A percentile compares a stretch with the other conserved stretches of the same genome.
phyloP scores from a whole-genome alignment of 2,113 vertebrate species.

The Osmerus eperlanus region DNA sequence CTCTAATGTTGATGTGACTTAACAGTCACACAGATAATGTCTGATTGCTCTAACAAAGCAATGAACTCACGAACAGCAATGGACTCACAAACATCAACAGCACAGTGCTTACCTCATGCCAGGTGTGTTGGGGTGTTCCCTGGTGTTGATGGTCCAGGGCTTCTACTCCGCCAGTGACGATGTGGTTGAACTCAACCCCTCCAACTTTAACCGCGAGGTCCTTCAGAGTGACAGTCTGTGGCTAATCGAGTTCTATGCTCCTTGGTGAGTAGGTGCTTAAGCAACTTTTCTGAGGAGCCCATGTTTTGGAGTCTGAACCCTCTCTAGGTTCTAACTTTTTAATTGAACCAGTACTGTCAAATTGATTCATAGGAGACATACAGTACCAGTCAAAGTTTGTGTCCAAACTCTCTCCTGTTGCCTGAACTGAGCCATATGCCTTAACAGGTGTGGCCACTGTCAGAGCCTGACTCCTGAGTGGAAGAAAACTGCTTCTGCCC shows the following conservation, averaged over 20 bases:
- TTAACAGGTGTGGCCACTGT: slow-evolving; percentile 92
- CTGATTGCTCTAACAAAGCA: neutral
- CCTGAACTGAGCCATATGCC: neutral
- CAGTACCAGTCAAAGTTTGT: too few species aligned
- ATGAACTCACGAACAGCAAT: neutral
- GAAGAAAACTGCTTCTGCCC: slow-evolving; percentile 92
- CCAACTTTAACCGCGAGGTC: slow-evolving; percentile 94
- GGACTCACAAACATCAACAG: neutral
- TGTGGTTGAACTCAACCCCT: slow-evolving; percentile 85
- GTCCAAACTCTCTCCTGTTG: too few species aligned
- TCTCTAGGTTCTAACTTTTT: too few species aligned
- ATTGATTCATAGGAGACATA: too few species aligned
- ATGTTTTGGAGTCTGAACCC: too few species aligned
- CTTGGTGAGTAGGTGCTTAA: slow-evolving; percentile 81
- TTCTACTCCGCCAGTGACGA: slow-evolving; percentile 88
- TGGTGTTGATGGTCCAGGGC: slow-evolving; percentile 75
- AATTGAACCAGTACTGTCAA: too few species aligned
- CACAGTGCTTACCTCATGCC: neutral
- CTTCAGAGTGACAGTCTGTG: slow-evolving; percentile 89
- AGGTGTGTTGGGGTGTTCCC: slow-evolving; percentile 82
- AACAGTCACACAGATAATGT: too few species aligned
- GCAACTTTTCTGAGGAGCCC: too few species aligned
- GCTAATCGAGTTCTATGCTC: slow-evolving; percentile 95
- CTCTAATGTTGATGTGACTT: too few species aligned
- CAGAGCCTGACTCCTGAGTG: slow-evolving; percentile 85